Percentiles rank a stretch among this genome's conserved stretches.
Evolutionary conservation across 23 tunicate genomes (phyloP).

Genomic region (Phallusia fumigata): DNA sequence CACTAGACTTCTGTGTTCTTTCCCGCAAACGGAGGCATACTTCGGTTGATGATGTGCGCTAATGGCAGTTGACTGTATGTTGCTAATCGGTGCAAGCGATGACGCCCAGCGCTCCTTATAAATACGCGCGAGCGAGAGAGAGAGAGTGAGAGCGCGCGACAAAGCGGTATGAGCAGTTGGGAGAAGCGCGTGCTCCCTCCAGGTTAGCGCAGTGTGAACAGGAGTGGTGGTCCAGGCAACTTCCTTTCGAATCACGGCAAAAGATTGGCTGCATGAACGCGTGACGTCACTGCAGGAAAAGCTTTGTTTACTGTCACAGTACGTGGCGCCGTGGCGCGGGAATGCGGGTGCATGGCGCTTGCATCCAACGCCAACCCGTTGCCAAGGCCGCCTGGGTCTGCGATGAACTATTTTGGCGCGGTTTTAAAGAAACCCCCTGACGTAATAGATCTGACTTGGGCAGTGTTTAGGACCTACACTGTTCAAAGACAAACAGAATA

Average conservation of each 20-base stretch:
- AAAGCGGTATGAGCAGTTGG: background rate
- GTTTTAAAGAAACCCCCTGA: too few species aligned
- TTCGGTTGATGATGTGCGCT: background rate
- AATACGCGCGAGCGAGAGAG: background rate
- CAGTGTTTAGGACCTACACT: too few species aligned
- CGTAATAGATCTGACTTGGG: too few species aligned
- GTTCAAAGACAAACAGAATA: too few species aligned
- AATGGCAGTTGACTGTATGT: background rate
- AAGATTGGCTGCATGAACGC: background rate
- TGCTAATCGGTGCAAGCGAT: conserved; percentile 2
- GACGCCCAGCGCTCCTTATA: background rate
- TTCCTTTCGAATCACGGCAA: conserved; percentile 8
- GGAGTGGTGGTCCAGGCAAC: background rate
- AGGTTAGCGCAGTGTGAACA: background rate
- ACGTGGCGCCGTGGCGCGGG: background rate
- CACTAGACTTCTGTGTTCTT: too few species aligned
- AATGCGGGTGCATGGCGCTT: background rate
- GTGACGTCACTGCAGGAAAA: background rate
- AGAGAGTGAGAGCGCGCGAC: background rate
- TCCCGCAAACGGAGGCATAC: too few species aligned
- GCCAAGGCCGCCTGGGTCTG: too few species aligned
- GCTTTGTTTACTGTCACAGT: background rate
- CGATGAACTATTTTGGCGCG: too few species aligned
- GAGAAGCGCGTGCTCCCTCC: background rate
- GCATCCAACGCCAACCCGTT: background rate